phyloP scores from a whole-genome alignment of 2,888 invertebrate genomes.

The Flexamia atlantica region DNA sequence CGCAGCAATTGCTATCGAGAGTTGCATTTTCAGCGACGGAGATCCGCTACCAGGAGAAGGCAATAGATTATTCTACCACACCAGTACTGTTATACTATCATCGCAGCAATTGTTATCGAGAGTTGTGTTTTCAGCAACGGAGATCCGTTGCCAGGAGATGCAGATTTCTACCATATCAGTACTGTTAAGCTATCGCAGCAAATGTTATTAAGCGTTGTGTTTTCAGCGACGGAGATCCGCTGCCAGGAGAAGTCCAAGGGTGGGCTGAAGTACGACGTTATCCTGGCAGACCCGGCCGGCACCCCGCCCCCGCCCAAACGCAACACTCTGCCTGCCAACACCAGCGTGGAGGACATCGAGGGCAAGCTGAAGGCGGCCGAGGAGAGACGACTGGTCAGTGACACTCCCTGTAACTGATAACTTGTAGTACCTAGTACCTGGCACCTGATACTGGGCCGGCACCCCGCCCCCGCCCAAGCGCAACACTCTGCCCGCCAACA shows the following conservation, averaged over 20 bases:
- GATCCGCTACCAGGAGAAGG: too few species aligned
- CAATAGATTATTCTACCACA: too few species aligned
- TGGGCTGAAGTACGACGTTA: conserved; percentile 94
- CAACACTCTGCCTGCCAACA: conserved; percentile 81
- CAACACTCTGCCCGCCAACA: conserved; percentile 81
- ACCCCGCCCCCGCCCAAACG: conserved; percentile 82
- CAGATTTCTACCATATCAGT: too few species aligned
- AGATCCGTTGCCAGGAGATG: too few species aligned
- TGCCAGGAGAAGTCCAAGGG: conserved; percentile 96
- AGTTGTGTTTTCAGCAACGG: too few species aligned
- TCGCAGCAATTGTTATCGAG: too few species aligned
- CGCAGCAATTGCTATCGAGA: too few species aligned
- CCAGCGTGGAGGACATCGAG: conserved; percentile 91
- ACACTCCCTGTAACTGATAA: background rate
- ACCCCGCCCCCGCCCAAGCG: conserved; percentile 82
- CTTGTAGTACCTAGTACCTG: conserved; percentile 75
- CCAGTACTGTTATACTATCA: too few species aligned
- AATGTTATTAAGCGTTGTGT: background rate
- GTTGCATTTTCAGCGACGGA: too few species aligned
- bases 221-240: conserved; percentile 91
- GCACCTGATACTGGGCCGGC: conserved; percentile 88
- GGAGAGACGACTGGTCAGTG: conserved; percentile 91
- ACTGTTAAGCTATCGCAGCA: too few species aligned
- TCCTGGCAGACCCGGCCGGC: conserved; percentile 89
- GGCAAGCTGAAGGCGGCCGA: conserved; percentile 96